Evolutionary conservation across 2,113 vertebrate genomes (phyloP).

Genomic region (Scomber japonicus): DNA sequence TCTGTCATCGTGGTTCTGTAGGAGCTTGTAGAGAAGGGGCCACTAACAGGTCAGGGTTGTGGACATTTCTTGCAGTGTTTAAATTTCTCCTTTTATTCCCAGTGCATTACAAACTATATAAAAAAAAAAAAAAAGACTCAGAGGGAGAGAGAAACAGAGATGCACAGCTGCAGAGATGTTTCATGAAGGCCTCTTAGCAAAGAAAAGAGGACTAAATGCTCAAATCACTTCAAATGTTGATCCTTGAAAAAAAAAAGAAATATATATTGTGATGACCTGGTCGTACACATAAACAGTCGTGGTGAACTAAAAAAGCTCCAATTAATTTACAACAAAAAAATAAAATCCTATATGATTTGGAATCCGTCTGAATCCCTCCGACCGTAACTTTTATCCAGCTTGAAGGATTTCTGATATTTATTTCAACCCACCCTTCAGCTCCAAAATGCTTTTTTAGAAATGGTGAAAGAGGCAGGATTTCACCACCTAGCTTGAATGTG

Average conservation of each 20-base stretch:
- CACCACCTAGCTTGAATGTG: not conserved
- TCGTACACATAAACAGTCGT: conserved; percentile 10
- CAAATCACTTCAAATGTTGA: conserved; percentile 52
- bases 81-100: conserved; percentile 16
- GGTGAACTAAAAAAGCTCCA: not conserved
- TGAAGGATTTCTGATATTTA: conserved; percentile 30
- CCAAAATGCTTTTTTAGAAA: conserved; percentile 3
- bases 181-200: conserved; percentile 54
- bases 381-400: not conserved
- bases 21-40: not conserved
- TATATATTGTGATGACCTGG: conserved; percentile 25
- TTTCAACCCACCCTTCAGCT: conserved; percentile 37
- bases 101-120: conserved; percentile 29
- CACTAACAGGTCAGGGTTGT: conserved; percentile 11
- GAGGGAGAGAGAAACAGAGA: not conserved
- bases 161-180: conserved; percentile 30
- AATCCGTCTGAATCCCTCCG: conserved; percentile 4
- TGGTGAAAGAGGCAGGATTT: not conserved
- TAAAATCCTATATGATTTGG: not conserved
- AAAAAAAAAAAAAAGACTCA: not conserved
- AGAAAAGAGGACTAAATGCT: conserved; percentile 53
- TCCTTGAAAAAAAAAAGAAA: conserved; percentile 56
- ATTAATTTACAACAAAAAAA: conserved; percentile 9
- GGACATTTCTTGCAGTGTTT: conserved; percentile 1
- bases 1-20: not conserved